Conservation (phyloP, 1,140 invertebrate species). For the Himalopsyche phryganea region DNA sequence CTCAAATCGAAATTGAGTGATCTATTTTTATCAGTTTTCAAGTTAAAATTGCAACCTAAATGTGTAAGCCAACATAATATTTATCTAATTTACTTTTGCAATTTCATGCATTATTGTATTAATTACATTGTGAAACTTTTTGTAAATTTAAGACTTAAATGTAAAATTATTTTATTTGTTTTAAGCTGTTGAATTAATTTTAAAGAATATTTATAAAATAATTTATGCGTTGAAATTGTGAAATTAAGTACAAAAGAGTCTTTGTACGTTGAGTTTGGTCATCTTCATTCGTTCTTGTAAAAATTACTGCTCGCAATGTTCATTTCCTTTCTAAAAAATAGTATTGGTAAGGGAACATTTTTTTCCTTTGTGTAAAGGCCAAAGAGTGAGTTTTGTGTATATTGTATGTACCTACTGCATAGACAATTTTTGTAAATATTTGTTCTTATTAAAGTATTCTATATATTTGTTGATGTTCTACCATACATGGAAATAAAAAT, state of each 20-base stretch:
- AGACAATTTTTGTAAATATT: constrained; percentile 26
- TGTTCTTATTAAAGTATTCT: constrained; percentile 12
- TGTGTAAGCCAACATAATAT: too few species aligned
- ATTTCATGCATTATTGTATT: too few species aligned
- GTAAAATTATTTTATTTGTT: background rate
- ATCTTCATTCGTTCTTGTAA: background rate
- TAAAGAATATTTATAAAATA: background rate
- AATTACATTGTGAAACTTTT: too few species aligned
- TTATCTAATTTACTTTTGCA: too few species aligned
- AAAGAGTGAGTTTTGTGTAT: constrained; percentile 24
- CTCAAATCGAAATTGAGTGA: too few species aligned
- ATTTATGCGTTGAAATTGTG: background rate
- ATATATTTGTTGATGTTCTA: constrained; percentile 26
- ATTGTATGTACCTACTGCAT: constrained; percentile 19
- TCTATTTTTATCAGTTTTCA: too few species aligned
- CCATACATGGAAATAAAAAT: constrained; percentile 21
- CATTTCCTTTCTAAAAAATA: background rate
- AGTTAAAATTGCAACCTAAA: too few species aligned
- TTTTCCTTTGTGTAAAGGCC: constrained; percentile 19
- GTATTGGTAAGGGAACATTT: constrained; percentile 2
- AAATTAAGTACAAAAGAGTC: too few species aligned
- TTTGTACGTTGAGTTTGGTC: too few species aligned
- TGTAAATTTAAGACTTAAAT: background rate
- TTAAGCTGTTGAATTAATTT: background rate
- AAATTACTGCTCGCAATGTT: background rate